Conservation (phyloP, 2,888 invertebrate genomes). For the Ceriagrion tenellum region DNA sequence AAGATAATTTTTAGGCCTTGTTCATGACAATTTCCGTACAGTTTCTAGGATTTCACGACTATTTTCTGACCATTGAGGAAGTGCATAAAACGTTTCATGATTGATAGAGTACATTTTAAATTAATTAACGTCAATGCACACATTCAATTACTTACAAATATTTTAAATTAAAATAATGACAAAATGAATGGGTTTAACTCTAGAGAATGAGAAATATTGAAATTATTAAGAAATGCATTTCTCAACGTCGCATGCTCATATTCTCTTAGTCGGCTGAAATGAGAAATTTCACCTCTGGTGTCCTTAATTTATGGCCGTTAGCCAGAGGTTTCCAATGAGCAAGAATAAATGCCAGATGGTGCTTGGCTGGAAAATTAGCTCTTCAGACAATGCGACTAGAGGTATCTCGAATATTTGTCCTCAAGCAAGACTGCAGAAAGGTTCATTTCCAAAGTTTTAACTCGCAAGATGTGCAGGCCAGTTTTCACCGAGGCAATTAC, state of each 20-base stretch:
- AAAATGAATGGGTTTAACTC: too few relatives aligned
- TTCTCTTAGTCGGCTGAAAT: neutral
- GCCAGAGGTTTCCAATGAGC: neutral
- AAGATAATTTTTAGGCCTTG: too few relatives aligned
- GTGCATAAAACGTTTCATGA: too few relatives aligned
- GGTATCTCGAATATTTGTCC: neutral
- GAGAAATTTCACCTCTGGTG: neutral
- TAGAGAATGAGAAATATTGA: too few relatives aligned
- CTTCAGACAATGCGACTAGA: neutral
- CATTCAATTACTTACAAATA: too few relatives aligned
- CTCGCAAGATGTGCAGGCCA: neutral
- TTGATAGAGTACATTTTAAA: too few relatives aligned
- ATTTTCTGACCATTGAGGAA: too few relatives aligned
- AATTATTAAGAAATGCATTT: too few relatives aligned
- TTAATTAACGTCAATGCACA: too few relatives aligned
- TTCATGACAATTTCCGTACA: too few relatives aligned
- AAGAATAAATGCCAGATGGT: neutral
- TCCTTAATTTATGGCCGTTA: neutral
- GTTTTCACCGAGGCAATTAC: constrained; percentile 16
- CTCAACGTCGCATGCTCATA: neutral
- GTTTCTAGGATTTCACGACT: too few relatives aligned
- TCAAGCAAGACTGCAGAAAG: neutral
- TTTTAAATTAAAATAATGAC: too few relatives aligned
- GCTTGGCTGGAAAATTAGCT: neutral
- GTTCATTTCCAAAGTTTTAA: neutral